A percentile compares a stretch with the other conserved stretches of the same genome.
Conservation (phyloP, 2,797 vertebrate species). For the Sebastiscus albofasciatus region DNA sequence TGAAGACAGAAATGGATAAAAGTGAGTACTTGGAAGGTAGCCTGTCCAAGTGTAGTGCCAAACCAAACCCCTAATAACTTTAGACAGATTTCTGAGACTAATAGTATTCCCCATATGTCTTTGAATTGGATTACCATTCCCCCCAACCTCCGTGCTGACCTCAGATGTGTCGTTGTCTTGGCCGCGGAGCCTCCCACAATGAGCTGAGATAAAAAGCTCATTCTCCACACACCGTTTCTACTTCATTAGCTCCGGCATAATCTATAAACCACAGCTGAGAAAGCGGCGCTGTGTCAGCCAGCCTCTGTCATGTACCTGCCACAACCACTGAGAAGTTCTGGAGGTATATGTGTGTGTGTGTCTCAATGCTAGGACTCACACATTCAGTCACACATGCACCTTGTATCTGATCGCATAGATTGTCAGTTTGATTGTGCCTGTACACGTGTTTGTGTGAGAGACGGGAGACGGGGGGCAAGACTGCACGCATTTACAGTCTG, state of each 20-base stretch:
- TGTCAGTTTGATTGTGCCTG: background rate
- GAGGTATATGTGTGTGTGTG: background rate
- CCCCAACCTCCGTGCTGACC: background rate
- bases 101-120: background rate
- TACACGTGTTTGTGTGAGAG: background rate
- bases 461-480: background rate
- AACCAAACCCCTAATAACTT: conserved; percentile 12
- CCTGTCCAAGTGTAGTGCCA: background rate
- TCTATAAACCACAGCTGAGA: conserved; percentile 41
- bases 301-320: conserved; percentile 36
- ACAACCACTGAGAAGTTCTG: background rate
- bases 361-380: background rate
- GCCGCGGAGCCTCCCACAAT: background rate
- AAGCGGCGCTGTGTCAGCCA: conserved; percentile 21
- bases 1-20: background rate
- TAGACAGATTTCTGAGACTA: background rate
- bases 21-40: background rate
- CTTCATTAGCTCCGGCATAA: conserved; percentile 51
- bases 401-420: background rate
- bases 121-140: background rate
- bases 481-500: conserved; percentile 1
- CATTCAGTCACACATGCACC: background rate
- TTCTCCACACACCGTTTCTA: conserved; percentile 7
- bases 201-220: conserved; percentile 21
- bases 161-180: conserved; percentile 27